Evolutionary conservation across 2,888 invertebrate species (phyloP), one percentile per base, ranked within the genome.

Genomic region (Drosophila rubida): DNA sequence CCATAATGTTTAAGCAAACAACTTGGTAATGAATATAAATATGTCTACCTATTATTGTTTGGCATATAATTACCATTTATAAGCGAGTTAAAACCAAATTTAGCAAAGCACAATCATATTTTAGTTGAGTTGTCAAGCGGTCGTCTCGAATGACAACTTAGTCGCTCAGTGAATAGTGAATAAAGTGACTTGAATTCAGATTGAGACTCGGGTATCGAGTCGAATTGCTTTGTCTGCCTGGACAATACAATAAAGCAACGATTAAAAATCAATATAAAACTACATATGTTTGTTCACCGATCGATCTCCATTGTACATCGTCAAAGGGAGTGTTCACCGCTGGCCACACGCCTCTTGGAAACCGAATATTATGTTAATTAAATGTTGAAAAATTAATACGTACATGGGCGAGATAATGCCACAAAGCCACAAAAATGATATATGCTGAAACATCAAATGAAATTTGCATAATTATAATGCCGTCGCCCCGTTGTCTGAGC

Each of bases 211-310:
- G 25, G 7, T 25, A 16, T 51, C 25, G 23, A 23, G 8, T 23
- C 11, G 7, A 41, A 25, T 8, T 25, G 30, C 44, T 66, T 79
- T 85, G 76, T 75, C n/a, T 49, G 32, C 9, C 6, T 16, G 23
- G 23, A 23, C 14, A 63, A 58, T 60, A 75, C 58, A 75, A 75
- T 87, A 69, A 42, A 53, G 50, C 63, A 62, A 13, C 77, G 77
- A 87, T 87, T 82, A 85, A 82, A 87, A 85, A 82, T 85, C 83
- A 87, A 82, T 82, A 81, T 81, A 83, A 86, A 79, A 32, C 51
- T 37, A 39, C 30, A 66, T 23, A 9, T 32, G 13, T 76, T 58
- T 70, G 65, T 69, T 62, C 58, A 48, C 5, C 57, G 22, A 45
- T n/a, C 27, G 54, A 50, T 58, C 27, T 30, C 42, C 35, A 45